Conservation (phyloP, 2,113 vertebrate species). For the Ciconia stormi region DNA sequence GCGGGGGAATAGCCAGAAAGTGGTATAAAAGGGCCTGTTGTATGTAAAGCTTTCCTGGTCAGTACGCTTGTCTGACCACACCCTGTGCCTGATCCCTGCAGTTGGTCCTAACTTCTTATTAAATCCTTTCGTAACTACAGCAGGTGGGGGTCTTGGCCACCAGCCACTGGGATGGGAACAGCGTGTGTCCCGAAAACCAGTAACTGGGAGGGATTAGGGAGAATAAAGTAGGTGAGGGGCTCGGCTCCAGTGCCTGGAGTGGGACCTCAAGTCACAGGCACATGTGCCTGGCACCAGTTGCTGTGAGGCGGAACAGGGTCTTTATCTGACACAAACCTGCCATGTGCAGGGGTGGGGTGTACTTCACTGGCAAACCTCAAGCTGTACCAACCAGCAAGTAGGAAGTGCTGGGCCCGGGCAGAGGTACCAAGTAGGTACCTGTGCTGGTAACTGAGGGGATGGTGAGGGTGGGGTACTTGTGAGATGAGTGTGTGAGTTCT, state of each 20-base stretch:
- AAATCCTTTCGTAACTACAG: background rate
- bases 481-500: background rate
- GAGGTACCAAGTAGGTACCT: background rate
- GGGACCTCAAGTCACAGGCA: background rate
- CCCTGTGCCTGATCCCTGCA: background rate
- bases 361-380: background rate
- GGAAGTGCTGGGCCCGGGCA: background rate
- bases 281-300: background rate
- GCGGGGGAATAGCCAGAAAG: background rate
- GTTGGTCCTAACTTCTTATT: background rate
- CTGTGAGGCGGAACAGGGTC: background rate
- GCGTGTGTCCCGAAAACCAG: background rate
- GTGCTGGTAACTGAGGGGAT: background rate
- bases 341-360: background rate
- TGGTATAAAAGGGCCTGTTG: background rate
- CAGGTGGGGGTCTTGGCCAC: background rate
- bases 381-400: rapidly evolving
- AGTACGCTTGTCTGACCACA: background rate
- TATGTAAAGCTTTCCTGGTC: background rate
- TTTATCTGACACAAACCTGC: background rate
- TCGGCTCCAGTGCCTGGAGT: background rate
- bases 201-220: background rate
- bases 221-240: background rate
- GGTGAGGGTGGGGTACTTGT: background rate
- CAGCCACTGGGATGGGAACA: background rate